Conservation (phyloP, 23 tunicate genomes). For the Trididemnum miniatum region DNA sequence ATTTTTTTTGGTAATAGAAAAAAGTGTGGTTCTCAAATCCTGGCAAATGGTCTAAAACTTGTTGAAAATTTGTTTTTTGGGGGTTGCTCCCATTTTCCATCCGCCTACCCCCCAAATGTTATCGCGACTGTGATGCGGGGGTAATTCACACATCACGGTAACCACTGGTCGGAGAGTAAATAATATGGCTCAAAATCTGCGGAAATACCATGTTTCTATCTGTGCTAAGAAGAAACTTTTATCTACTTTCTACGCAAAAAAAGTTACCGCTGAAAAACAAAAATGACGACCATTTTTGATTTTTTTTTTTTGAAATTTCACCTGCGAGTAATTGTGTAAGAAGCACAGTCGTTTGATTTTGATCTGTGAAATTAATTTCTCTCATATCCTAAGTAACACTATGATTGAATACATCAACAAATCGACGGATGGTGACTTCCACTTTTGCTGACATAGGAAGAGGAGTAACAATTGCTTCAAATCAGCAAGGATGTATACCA, state of each 20-base stretch:
- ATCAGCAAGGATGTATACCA: no score
- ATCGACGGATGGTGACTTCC: background rate
- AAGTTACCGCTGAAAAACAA: background rate
- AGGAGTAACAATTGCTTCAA: no score
- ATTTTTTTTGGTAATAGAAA: background rate
- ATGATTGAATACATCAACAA: background rate
- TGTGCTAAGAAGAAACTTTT: constrained; percentile 12
- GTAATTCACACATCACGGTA: background rate
- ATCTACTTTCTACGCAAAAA: constrained; percentile 3
- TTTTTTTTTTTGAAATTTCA: background rate
- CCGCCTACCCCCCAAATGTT: constrained; percentile 14
- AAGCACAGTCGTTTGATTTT: background rate
- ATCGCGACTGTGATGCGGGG: background rate
- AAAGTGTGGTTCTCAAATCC: background rate
- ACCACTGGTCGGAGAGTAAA: constrained; percentile 7
- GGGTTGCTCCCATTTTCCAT: constrained; percentile 1
- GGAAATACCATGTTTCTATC: constrained; percentile 8
- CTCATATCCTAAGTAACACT: background rate
- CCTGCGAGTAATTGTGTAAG: no score
- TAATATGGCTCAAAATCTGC: background rate
- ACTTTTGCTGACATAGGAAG: background rate
- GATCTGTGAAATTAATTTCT: background rate
- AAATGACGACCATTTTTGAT: background rate
- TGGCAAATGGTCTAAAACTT: constrained; percentile 18
- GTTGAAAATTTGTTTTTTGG: background rate